phyloP scores from a whole-genome alignment of 2,888 invertebrate species.

The Eremobia ochroleuca region DNA sequence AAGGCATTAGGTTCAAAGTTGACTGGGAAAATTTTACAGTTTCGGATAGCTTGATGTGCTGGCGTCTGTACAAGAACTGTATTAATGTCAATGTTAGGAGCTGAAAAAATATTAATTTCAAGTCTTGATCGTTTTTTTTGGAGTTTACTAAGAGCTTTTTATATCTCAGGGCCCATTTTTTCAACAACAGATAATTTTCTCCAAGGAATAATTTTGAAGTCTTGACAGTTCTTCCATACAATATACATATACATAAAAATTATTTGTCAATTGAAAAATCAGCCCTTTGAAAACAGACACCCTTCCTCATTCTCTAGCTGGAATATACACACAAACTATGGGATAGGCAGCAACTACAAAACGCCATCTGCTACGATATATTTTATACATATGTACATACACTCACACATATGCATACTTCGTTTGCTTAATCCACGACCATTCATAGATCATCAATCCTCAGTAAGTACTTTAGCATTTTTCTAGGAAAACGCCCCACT shows the following conservation, averaged over 20 bases:
- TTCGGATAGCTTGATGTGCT: too few relatives aligned
- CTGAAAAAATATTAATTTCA: slow-evolving; percentile 35
- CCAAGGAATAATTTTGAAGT: too few relatives aligned
- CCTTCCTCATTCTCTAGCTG: neutral
- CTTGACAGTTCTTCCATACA: too few relatives aligned
- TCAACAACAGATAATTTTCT: too few relatives aligned
- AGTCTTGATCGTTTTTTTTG: neutral
- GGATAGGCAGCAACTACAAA: neutral
- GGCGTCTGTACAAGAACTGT: slow-evolving; percentile 40
- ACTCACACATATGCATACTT: neutral
- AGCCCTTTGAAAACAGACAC: too few relatives aligned
- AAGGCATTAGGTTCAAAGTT: too few relatives aligned
- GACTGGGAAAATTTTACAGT: too few relatives aligned
- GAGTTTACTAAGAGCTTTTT: neutral
- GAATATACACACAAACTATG: neutral
- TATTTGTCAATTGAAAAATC: too few relatives aligned
- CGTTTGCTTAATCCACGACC: neutral
- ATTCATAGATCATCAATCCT: neutral
- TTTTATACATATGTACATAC: neutral
- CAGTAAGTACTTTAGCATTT: neutral
- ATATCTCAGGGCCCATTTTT: too few relatives aligned
- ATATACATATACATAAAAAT: too few relatives aligned
- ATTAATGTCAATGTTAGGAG: slow-evolving; percentile 63
- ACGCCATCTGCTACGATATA: neutral
- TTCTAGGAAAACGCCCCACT: neutral